phyloP scores from a whole-genome alignment of 2,888 invertebrate genomes.

The Xylophagus ater region DNA sequence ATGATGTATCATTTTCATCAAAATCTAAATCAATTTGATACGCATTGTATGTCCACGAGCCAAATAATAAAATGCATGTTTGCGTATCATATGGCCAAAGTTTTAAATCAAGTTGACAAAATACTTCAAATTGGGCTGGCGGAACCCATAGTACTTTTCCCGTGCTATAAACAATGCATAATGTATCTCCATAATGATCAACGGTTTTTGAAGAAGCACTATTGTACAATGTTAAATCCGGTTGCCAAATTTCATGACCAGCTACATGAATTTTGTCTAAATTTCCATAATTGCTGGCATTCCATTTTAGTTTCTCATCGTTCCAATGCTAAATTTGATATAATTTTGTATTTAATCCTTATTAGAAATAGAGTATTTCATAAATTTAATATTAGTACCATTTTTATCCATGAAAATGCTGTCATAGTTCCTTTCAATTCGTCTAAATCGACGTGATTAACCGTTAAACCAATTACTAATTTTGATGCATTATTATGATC shows the following conservation, averaged over 20 bases:
- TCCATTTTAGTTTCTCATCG: conserved; percentile 66
- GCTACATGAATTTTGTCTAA: conserved; percentile 49
- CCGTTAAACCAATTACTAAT: conserved; percentile 41
- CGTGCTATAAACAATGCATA: conserved; percentile 37
- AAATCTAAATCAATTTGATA: conserved; percentile 45
- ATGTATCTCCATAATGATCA: conserved; percentile 48
- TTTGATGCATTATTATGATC: conserved; percentile 26
- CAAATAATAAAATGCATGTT: conserved; percentile 52
- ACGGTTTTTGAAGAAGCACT: conserved; percentile 50
- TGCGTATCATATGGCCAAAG: conserved; percentile 70
- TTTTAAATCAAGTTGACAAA: conserved; percentile 53
- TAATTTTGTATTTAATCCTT: not conserved
- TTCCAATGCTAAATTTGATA: conserved; percentile 42
- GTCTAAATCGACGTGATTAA: conserved; percentile 50
- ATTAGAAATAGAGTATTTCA: not conserved
- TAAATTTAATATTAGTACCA: conserved; percentile 44
- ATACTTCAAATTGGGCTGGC: conserved; percentile 53
- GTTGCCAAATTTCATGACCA: conserved; percentile 67
- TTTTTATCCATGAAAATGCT: conserved; percentile 47
- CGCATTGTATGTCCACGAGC: conserved; percentile 58
- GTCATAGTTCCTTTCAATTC: conserved; percentile 51
- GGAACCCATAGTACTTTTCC: conserved; percentile 55
- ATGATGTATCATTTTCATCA: conserved; percentile 20
- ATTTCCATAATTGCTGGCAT: conserved; percentile 52
- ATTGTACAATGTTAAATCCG: conserved; percentile 62